phyloP scores from a whole-genome alignment of 2,797 vertebrate genomes.

The Myotis planiceps region DNA sequence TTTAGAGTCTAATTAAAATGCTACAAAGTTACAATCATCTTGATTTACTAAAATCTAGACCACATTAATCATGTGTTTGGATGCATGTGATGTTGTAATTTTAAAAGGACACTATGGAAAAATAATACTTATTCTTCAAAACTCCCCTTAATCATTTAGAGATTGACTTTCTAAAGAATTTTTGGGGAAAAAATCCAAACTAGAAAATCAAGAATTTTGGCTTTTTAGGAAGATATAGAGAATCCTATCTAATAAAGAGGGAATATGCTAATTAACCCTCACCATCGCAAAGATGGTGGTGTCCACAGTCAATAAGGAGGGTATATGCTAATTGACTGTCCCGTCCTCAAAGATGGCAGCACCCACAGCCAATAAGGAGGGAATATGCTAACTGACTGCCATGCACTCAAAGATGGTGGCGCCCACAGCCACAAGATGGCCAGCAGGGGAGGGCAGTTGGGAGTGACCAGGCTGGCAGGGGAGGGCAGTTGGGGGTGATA shows the following conservation, averaged over 20 bases:
- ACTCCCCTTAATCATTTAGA: neutral
- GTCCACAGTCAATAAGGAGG: no score
- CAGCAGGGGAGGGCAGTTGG: no score
- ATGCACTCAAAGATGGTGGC: no score
- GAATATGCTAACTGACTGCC: no score
- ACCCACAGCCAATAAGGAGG: no score
- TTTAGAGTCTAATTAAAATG: neutral
- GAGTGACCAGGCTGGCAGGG: no score
- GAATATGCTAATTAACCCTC: no score
- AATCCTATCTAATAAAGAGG: no score
- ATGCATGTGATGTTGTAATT: neutral
- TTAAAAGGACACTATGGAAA: constrained; percentile 12
- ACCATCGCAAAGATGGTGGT: no score
- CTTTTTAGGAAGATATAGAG: neutral
- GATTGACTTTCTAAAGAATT: neutral
- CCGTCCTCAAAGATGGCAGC: accelerated
- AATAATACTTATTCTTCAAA: constrained; percentile 22
- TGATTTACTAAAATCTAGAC: constrained; percentile 34
- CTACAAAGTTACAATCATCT: constrained; percentile 7
- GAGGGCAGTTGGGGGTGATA: no score
- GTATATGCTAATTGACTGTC: no score
- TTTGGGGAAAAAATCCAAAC: neutral
- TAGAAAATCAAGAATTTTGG: neutral
- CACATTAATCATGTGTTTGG: neutral
- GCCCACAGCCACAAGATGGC: no score